phyloP scores from a whole-genome alignment of 2,888 invertebrate genomes.

The Drosophila hawaiiensis region DNA sequence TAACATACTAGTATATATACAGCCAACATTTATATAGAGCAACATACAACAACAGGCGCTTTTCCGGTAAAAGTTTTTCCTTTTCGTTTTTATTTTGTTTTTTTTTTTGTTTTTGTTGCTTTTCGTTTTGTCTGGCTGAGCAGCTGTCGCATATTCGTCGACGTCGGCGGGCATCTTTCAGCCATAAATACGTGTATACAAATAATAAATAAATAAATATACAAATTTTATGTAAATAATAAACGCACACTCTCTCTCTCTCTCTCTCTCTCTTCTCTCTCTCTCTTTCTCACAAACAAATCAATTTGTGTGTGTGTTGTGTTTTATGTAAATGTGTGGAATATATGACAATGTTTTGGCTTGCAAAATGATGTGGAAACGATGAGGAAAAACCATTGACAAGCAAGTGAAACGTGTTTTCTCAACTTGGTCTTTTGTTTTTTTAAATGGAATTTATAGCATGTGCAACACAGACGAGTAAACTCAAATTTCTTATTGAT shows the following conservation, averaged over 20 bases:
- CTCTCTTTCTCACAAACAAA: not conserved
- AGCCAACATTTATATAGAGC: slow-evolving; percentile 45
- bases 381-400: slow-evolving; percentile 67
- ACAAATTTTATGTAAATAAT: slow-evolving; percentile 67
- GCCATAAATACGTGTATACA: slow-evolving; percentile 64
- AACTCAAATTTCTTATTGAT: slow-evolving; percentile 33
- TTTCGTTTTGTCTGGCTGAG: slow-evolving; percentile 61
- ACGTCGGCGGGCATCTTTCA: slow-evolving; percentile 53
- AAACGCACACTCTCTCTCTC: slow-evolving; percentile 13
- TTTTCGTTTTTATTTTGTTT: slow-evolving; percentile 1
- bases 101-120: slow-evolving; percentile 34
- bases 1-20: slow-evolving; percentile 27
- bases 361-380: slow-evolving; percentile 77
- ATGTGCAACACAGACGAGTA: slow-evolving; percentile 4
- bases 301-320: slow-evolving; percentile 28
- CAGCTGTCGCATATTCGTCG: slow-evolving; percentile 70
- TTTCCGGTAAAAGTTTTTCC: slow-evolving; percentile 57
- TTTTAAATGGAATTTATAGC: slow-evolving; percentile 35
- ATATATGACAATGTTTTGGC: slow-evolving; percentile 58
- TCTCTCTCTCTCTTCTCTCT: not conserved
- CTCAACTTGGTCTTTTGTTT: slow-evolving; percentile 7
- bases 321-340: slow-evolving; percentile 55
- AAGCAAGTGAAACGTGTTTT: slow-evolving; percentile 47
- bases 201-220: slow-evolving; percentile 74
- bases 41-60: slow-evolving; percentile 33